Evolutionary conservation across 2,888 invertebrate genomes (phyloP), one percentile per base, ranked within the genome.

Genomic region (Yponomeuta sedellus): DNA sequence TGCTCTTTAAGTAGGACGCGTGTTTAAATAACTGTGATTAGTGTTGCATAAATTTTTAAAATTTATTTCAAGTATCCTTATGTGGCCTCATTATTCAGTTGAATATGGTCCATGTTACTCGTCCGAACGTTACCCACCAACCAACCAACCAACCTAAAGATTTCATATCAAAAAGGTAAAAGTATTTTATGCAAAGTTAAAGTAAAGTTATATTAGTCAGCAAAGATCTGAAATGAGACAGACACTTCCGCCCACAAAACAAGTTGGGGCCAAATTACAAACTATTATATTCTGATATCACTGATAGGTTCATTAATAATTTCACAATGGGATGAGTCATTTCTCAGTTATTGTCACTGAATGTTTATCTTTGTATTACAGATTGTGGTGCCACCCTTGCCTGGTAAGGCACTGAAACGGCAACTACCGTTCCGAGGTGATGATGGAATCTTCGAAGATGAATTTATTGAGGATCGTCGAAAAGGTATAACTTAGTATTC

Each of bases 371-470:
- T 22, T 66, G 44, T 67, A 68, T 72, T 85, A 64, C 83, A 98
- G 97, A 99, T 99, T 91, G 99, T 99, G 66, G 99, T 99, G 58
- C 99, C 99, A 69, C 96, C 98, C 56, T 92, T 99, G 77, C 99
- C 99, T 3, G 98, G 99, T 20, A 99, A 99, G 92, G 99, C 99
- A 10, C 95, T 98, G 94, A 99, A 99, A 89, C 93, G 99, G 80
- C 99, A 99, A 86, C 94, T 99, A 89, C 99, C 99, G 22, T 99
- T 99, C 91, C 94, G 99, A 71, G 96, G 97, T 16, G 99, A 99
- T 81, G 99, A 99, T 91, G 99, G 99, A 66, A 98, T 99, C 78
- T 99, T 98, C 87, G 99, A 99, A 86, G 99, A 99, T 80, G 98
- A 98, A 80, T 99, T 99, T 84, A 99, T 99, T 80, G 99, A 99